A percentile compares a stretch with the other conserved stretches of the same genome.
Conservation (phyloP, 2,888 invertebrate genomes). For the Balanococcus diminutus region DNA sequence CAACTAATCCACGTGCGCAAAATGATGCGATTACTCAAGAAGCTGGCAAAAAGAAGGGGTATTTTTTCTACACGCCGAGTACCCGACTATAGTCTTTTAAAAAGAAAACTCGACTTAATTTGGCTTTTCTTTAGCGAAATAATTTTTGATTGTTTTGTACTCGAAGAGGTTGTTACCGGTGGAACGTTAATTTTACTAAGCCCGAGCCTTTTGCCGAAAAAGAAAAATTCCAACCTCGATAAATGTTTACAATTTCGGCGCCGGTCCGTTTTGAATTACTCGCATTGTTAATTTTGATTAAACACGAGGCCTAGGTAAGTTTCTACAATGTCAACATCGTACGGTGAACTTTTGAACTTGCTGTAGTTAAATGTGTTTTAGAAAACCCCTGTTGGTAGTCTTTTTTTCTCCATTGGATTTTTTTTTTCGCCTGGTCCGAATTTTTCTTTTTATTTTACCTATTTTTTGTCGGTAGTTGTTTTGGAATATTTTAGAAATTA, state of each 20-base stretch:
- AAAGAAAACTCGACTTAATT: neutral
- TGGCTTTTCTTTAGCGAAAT: neutral
- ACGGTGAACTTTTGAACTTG: slow-evolving; percentile 23
- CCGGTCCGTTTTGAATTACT: slow-evolving; percentile 23
- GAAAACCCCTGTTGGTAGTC: neutral
- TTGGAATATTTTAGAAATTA: neutral
- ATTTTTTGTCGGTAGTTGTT: neutral
- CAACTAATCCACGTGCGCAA: neutral
- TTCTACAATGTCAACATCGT: slow-evolving; percentile 2
- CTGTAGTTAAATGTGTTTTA: neutral
- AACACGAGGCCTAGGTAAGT: neutral
- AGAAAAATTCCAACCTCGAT: neutral
- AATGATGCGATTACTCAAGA: neutral
- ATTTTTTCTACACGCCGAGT: neutral
- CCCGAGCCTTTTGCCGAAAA: neutral
- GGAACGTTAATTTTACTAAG: neutral
- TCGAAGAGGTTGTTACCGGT: neutral
- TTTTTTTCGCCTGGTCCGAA: neutral
- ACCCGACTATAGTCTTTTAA: neutral
- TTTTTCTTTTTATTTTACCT: neutral
- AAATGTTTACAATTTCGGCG: neutral
- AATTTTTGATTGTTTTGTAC: slow-evolving; percentile 25
- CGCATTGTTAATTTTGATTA: slow-evolving; percentile 17
- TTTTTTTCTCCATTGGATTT: neutral
- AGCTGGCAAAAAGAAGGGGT: neutral